A percentile compares a stretch with the other conserved stretches of the same genome.
Conservation (phyloP, 2,113 vertebrate genomes). For the Lamprotornis superbus region DNA sequence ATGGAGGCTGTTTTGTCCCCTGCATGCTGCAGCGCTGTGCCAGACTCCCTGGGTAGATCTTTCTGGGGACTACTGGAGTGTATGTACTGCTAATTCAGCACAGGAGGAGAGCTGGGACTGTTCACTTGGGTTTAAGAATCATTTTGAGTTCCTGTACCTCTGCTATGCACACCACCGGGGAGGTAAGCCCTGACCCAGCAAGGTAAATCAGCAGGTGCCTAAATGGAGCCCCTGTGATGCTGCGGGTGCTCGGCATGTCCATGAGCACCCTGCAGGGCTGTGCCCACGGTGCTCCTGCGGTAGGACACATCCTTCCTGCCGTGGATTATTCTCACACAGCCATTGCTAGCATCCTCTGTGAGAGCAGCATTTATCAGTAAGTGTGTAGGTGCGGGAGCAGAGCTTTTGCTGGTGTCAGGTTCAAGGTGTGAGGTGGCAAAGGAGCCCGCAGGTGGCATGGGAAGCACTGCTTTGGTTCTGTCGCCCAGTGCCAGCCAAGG, state of each 20-base stretch:
- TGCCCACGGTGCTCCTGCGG: not conserved
- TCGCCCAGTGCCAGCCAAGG: not conserved
- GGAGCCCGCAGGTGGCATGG: rapidly evolving
- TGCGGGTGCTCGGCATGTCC: rapidly evolving
- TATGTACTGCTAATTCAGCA: rapidly evolving
- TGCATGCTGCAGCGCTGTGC: rapidly evolving
- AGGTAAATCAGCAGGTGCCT: not conserved
- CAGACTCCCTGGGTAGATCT: not conserved
- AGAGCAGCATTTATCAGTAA: rapidly evolving
- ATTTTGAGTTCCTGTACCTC: rapidly evolving
- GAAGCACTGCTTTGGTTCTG: not conserved
- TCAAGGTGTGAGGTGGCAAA: not conserved
- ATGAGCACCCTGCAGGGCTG: not conserved
- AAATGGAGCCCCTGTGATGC: not conserved
- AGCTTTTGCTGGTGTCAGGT: not conserved
- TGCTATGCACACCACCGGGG: not conserved
- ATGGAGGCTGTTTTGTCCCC: rapidly evolving
- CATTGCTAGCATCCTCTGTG: rapidly evolving
- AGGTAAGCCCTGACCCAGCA: not conserved
- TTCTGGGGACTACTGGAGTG: not conserved
- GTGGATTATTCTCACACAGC: rapidly evolving
- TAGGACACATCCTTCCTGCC: rapidly evolving
- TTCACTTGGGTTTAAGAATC: not conserved
- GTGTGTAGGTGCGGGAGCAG: rapidly evolving
- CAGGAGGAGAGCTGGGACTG: not conserved